Conservation (phyloP, 2,888 invertebrate species). For the Scaeva pyrastri region DNA sequence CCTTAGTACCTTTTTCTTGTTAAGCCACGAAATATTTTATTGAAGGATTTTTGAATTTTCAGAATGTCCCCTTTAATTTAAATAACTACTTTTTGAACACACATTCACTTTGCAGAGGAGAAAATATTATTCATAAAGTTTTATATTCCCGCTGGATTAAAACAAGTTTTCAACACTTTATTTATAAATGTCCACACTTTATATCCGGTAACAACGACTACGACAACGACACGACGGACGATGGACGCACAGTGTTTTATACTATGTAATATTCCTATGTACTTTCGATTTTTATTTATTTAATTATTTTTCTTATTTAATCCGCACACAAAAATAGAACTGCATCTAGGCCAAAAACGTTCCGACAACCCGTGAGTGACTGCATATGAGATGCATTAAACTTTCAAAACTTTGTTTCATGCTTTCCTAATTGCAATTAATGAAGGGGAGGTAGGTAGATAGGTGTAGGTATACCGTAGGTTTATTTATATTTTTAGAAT, state of each 20-base stretch:
- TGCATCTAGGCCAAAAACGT: slow-evolving; percentile 35
- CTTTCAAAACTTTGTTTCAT: slow-evolving; percentile 31
- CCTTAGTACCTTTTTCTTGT: no score
- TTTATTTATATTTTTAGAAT: slow-evolving; percentile 33
- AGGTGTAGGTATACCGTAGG: neutral
- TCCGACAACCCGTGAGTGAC: slow-evolving; percentile 33
- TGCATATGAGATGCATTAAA: slow-evolving; percentile 43
- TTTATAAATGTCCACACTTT: no score
- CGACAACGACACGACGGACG: neutral
- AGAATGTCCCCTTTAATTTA: no score
- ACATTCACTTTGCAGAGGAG: no score
- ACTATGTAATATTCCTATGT: neutral
- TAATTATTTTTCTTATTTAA: neutral
- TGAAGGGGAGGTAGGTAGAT: neutral
- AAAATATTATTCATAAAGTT: no score
- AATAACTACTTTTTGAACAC: no score
- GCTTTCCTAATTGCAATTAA: slow-evolving; percentile 43
- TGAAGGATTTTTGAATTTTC: no score
- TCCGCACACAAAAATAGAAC: slow-evolving; percentile 20
- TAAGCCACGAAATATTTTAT: no score
- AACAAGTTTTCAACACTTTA: no score
- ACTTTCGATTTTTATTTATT: neutral
- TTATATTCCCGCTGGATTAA: no score
- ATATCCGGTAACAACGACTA: no score
- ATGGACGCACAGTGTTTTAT: neutral